Evolutionary conservation across 2,113 vertebrate genomes (phyloP).

Genomic region (Indicator maculatus): DNA sequence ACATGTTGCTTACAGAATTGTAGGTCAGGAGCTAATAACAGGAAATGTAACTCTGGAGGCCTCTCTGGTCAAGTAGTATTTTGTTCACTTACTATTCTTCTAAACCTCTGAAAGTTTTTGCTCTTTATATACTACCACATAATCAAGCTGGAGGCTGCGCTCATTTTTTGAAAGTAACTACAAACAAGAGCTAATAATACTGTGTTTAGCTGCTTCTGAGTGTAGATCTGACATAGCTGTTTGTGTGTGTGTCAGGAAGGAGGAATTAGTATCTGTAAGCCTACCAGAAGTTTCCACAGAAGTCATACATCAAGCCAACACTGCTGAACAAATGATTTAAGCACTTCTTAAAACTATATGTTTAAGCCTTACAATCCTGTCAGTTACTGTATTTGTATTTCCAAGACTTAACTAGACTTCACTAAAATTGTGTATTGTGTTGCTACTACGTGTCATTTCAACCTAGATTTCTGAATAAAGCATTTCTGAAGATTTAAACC

Average conservation of each 20-base stretch:
- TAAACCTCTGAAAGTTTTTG: constrained; percentile 10
- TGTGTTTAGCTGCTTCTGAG: constrained; percentile 63
- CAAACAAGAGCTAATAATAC: constrained; percentile 58
- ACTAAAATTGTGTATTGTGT: constrained; percentile 5
- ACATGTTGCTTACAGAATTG: neutral
- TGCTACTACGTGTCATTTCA: constrained; percentile 47
- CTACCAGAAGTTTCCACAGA: constrained; percentile 56
- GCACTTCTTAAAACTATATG: constrained; percentile 8
- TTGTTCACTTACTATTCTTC: neutral
- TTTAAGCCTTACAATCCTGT: constrained; percentile 43
- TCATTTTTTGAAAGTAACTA: constrained; percentile 9
- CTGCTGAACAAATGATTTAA: constrained; percentile 59
- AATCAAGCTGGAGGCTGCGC: constrained; percentile 11
- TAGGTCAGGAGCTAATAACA: neutral
- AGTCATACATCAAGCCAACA: constrained; percentile 23
- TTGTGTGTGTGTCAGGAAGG: constrained; percentile 69
- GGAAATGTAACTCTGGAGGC: neutral
- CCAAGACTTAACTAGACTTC: constrained; percentile 27
- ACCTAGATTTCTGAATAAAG: constrained; percentile 35
- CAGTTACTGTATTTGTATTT: constrained; percentile 51
- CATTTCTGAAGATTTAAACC: constrained; percentile 18
- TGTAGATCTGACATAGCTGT: constrained; percentile 58
- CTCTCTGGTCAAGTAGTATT: neutral
- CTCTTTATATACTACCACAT: constrained; percentile 9
- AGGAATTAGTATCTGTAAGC: constrained; percentile 71